phyloP scores from a whole-genome alignment of 2,888 invertebrate species.

The Netelia virgata region DNA sequence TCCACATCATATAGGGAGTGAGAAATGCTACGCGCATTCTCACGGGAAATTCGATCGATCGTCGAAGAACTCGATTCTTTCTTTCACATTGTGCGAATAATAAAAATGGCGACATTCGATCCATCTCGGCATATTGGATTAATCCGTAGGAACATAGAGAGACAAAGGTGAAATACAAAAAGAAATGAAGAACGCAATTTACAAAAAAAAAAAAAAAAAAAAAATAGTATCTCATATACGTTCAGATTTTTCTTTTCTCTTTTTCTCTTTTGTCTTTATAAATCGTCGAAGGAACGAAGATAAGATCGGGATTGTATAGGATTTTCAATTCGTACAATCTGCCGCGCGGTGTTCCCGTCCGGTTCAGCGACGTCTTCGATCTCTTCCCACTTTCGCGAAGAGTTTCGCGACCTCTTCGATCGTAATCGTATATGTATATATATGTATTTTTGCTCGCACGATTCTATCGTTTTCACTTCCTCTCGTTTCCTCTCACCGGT shows the following conservation, averaged over 20 bases:
- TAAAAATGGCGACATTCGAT: slow-evolving; percentile 15
- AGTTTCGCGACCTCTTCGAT: slow-evolving; percentile 19
- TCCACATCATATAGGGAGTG: background rate
- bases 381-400: slow-evolving; percentile 33
- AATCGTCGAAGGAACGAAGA: slow-evolving; percentile 35
- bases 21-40: background rate
- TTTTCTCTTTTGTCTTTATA: slow-evolving; percentile 18
- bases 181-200: background rate
- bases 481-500: slow-evolving; percentile 20
- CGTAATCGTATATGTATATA: background rate
- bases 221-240: background rate
- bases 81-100: background rate
- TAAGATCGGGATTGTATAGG: slow-evolving; percentile 40
- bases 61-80: background rate
- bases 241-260: background rate
- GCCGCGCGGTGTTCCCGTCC: slow-evolving; percentile 29
- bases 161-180: slow-evolving; percentile 1
- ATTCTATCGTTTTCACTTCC: slow-evolving; percentile 42
- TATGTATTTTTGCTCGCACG: slow-evolving; percentile 13
- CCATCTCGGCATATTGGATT: slow-evolving; percentile 34
- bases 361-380: background rate
- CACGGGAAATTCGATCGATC: background rate
- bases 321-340: slow-evolving; percentile 52
- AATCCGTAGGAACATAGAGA: background rate
- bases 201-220: slow-evolving; percentile 7